A percentile compares a stretch with the other conserved stretches of the same genome.
phyloP scores from a whole-genome alignment of 2,113 vertebrate genomes.

The Rhinolophus sinicus region DNA sequence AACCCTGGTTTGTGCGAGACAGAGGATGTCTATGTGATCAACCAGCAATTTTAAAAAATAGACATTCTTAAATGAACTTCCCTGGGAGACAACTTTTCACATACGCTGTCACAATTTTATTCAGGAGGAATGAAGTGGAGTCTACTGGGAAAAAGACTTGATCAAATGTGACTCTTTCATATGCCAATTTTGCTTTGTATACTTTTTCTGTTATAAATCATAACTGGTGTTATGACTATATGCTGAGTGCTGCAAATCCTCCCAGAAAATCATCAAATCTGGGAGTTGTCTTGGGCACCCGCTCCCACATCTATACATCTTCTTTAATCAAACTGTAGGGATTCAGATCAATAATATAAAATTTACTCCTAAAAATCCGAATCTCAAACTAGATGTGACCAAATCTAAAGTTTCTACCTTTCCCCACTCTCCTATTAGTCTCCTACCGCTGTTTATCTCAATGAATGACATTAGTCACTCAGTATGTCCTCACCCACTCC shows the following conservation, averaged over 20 bases:
- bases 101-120: not conserved
- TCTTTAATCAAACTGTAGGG: slow-evolving; percentile 8
- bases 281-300: not conserved
- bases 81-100: not conserved
- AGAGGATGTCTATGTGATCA: not conserved
- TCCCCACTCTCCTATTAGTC: not conserved
- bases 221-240: not conserved
- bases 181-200: not conserved
- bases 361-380: not conserved
- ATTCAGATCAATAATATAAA: not conserved
- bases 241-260: not conserved
- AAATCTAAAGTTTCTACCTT: not conserved
- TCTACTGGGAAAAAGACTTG: not conserved
- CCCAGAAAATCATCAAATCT: not conserved
- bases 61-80: not conserved
- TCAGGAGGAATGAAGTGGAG: not conserved
- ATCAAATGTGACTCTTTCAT: not conserved
- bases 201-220: not conserved
- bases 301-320: not conserved
- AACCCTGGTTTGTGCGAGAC: not conserved
- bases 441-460: not conserved
- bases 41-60: not conserved
- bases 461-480: not conserved
- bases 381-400: not conserved
- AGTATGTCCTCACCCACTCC: not conserved